Conservation (phyloP, 2,888 invertebrate species). For the Tetheella fluctuosa region DNA sequence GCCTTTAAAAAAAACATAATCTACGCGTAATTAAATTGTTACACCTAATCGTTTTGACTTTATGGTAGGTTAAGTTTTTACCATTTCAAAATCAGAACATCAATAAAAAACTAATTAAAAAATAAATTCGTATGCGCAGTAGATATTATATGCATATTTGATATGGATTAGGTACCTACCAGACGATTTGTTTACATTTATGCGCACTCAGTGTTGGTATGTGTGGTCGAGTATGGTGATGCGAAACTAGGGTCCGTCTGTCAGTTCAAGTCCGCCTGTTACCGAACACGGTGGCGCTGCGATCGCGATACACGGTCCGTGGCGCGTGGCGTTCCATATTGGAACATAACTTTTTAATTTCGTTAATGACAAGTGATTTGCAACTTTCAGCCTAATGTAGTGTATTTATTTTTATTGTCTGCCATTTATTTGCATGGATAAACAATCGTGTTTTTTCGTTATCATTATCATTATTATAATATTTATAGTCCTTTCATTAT, state of each 20-base stretch:
- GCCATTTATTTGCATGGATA: not conserved
- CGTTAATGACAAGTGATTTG: not conserved
- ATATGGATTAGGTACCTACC: not conserved
- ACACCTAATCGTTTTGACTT: not conserved
- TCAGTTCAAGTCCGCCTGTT: slow-evolving; percentile 49
- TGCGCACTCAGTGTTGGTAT: slow-evolving; percentile 1
- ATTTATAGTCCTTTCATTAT: not conserved
- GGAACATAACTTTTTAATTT: slow-evolving; percentile 22
- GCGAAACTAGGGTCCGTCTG: slow-evolving; percentile 12
- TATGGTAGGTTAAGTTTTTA: not conserved
- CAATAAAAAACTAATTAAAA: not conserved
- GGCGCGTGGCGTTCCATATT: slow-evolving; percentile 45
- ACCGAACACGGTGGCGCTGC: slow-evolving; percentile 34
- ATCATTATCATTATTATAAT: not conserved
- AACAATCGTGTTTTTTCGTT: not conserved
- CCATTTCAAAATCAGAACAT: not conserved
- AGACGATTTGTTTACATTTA: not conserved
- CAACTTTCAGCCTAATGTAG: not conserved
- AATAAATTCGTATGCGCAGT: not conserved
- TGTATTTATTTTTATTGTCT: not conserved
- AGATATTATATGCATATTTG: not conserved
- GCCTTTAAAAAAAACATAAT: too few relatives aligned
- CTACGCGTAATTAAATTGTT: not conserved
- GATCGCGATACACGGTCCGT: slow-evolving; percentile 24
- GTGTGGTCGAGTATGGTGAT: slow-evolving; percentile 35